Conservation (phyloP, 2,888 invertebrate species). For the Andrena camellia region DNA sequence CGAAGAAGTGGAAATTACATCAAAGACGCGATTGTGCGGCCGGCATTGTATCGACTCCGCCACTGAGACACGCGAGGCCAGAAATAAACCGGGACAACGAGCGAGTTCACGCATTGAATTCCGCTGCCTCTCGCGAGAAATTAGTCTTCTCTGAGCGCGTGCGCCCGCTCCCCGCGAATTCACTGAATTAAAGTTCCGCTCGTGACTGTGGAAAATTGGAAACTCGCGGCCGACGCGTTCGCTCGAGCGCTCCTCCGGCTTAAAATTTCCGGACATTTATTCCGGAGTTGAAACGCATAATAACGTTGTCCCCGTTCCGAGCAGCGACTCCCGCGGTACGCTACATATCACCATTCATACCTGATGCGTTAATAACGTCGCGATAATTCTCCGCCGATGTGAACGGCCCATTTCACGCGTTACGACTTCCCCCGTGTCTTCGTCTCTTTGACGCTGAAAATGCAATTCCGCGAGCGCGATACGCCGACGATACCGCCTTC, state of each 20-base stretch:
- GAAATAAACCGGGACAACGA: conserved; percentile 38
- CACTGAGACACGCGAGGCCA: conserved; percentile 7
- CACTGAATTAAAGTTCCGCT: conserved; percentile 32
- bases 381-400: conserved; percentile 50
- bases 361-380: conserved; percentile 59
- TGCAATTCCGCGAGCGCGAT: background rate
- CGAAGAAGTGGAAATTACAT: conserved; percentile 60
- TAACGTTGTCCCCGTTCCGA: conserved; percentile 19
- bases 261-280: conserved; percentile 38
- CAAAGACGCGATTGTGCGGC: conserved; percentile 50
- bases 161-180: background rate
- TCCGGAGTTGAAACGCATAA: conserved; percentile 3
- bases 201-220: conserved; percentile 42
- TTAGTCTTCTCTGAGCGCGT: conserved; percentile 14
- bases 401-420: conserved; percentile 53
- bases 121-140: conserved; percentile 11
- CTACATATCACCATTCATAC: conserved; percentile 24
- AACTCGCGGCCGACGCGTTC: conserved; percentile 8
- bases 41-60: conserved; percentile 43
- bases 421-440: conserved; percentile 26
- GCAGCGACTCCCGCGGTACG: conserved; percentile 16
- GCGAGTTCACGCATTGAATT: conserved; percentile 40
- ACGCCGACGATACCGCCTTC: background rate
- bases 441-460: background rate
- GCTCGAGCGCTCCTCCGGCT: background rate